Evolutionary conservation across 2,113 vertebrate genomes (phyloP).

Genomic region (Gobius niger): DNA sequence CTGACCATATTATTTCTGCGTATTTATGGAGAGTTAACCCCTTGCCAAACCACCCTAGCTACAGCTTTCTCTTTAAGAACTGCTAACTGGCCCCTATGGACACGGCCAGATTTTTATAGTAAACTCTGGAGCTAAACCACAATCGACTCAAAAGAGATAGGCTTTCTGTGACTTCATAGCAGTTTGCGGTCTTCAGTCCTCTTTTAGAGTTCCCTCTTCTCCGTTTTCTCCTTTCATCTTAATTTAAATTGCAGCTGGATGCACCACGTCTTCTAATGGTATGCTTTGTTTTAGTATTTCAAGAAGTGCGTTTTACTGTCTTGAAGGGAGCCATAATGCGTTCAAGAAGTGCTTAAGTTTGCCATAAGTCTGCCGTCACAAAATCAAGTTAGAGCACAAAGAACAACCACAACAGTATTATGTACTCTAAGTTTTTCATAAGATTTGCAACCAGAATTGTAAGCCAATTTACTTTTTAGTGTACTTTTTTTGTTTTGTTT

Average conservation of each 20-base stretch:
- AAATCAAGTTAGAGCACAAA: conserved; percentile 9
- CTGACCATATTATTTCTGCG: conserved; percentile 16
- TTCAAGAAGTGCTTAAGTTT: conserved; percentile 63
- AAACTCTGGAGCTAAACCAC: conserved; percentile 71
- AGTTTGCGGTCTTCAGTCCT: conserved; percentile 64
- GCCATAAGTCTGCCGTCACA: conserved; percentile 35
- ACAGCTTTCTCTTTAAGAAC: conserved; percentile 58
- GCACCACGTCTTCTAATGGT: conserved; percentile 47
- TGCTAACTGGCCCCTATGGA: conserved; percentile 65
- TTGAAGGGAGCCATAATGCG: conserved; percentile 57
- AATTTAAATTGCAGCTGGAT: conserved; percentile 74
- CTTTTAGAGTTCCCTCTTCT: conserved; percentile 48
- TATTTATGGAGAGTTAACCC: conserved; percentile 63
- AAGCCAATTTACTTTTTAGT: background rate
- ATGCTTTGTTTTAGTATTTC: conserved; percentile 62
- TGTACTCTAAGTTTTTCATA: background rate
- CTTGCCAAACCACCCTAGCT: conserved; percentile 60
- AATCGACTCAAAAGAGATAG: conserved; percentile 67
- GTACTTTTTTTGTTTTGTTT: too few species aligned
- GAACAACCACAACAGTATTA: conserved; percentile 16
- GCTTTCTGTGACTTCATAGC: conserved; percentile 69
- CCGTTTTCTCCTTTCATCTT: conserved; percentile 64
- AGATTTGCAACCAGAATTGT: background rate
- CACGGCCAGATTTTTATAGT: conserved; percentile 65
- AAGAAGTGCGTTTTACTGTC: conserved; percentile 54